Base-by-base conservation (phyloP, 1,140 invertebrate species). In the Tetragnatha versicolor region DNA sequence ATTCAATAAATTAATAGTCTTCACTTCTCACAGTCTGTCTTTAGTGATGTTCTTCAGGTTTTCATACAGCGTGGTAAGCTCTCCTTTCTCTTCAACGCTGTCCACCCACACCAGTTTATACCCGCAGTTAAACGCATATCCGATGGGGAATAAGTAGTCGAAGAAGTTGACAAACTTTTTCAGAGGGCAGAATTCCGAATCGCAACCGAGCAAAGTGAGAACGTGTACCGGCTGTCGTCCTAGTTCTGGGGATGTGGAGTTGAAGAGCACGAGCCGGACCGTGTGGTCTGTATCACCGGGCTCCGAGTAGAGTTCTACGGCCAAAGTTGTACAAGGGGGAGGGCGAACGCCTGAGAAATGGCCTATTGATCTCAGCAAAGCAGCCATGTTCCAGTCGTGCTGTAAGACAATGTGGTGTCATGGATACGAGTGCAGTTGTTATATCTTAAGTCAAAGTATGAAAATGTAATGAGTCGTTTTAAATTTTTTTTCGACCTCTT, bases 341-440 rank as follows among this genome's bases (percentile, higher is more conserved):
- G 69, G 69, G 0, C 49, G 22, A 12, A 39, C 0, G 2, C 69
- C 69, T 1, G 55, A 58, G 25, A 35, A 72, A 3, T 22, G 25
- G 0, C 14, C 12, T 25, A 58, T 39, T 12, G 51, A 33, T 10
- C 25, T 37, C 5, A 72, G 31, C 3, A 72, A 10, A 0, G 35
- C 53, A 7, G 49, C 49, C 14, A 72, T n/a, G 17, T 72, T 72
- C 69, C 69, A 72, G 14, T 72, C 69, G 22, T 72, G 69, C 69
- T 72, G 35, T 20, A 66, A 66, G 14, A 29, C n/a, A n/a, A n/a
- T n/a, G n/a, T n/a, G n/a, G n/a, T n/a, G n/a, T n/a, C n/a, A n/a
- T n/a, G n/a, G n/a, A n/a, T n/a, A n/a, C n/a, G n/a, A n/a, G n/a
- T n/a, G n/a, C n/a, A n/a, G n/a, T n/a, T n/a, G n/a, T n/a, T n/a